Conservation (phyloP, 2,797 vertebrate species). For the Menidia menidia region DNA sequence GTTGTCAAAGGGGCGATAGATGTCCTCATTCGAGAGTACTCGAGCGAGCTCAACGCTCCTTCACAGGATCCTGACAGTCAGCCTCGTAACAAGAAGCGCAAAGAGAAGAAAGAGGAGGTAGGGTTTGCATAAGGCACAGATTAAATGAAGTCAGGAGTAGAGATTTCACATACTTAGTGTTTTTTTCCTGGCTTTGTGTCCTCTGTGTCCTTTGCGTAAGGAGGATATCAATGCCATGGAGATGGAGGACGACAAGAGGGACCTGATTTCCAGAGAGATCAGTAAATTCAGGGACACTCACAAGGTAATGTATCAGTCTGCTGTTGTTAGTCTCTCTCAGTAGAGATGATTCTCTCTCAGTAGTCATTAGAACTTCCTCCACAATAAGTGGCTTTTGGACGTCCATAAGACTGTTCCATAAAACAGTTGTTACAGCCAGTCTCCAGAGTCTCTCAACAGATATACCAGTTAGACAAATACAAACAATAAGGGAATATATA, state of each 20-base stretch:
- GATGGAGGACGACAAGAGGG: slow-evolving; percentile 99
- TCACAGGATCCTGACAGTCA: slow-evolving; percentile 95
- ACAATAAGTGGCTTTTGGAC: slow-evolving; percentile 34
- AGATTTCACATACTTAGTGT: slow-evolving; percentile 25
- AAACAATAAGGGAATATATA: slow-evolving; percentile 9
- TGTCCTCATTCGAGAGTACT: slow-evolving; percentile 95
- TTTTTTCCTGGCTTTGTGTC: slow-evolving; percentile 26
- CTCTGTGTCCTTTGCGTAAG: slow-evolving; percentile 78
- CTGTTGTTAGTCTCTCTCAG: slow-evolving; percentile 27
- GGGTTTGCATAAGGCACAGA: slow-evolving; percentile 18
- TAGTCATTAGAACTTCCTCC: slow-evolving; percentile 46
- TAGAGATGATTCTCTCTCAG: slow-evolving; percentile 49
- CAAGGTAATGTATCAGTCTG: slow-evolving; percentile 91
- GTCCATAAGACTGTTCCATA: neutral
- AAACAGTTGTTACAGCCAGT: slow-evolving; percentile 37
- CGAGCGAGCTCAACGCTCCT: slow-evolving; percentile 95
- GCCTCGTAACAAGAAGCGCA: slow-evolving; percentile 97
- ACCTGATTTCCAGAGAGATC: slow-evolving; percentile 99
- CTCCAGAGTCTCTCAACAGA: slow-evolving; percentile 23
- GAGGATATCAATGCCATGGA: slow-evolving; percentile 99
- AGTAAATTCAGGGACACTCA: slow-evolving; percentile 99
- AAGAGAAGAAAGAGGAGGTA: slow-evolving; percentile 99
- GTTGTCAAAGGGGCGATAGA: slow-evolving; percentile 96
- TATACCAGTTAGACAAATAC: slow-evolving; percentile 19
- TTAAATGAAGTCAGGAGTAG: neutral